Conservation (phyloP, 2,113 vertebrate genomes). For the Pantherophis guttatus region DNA sequence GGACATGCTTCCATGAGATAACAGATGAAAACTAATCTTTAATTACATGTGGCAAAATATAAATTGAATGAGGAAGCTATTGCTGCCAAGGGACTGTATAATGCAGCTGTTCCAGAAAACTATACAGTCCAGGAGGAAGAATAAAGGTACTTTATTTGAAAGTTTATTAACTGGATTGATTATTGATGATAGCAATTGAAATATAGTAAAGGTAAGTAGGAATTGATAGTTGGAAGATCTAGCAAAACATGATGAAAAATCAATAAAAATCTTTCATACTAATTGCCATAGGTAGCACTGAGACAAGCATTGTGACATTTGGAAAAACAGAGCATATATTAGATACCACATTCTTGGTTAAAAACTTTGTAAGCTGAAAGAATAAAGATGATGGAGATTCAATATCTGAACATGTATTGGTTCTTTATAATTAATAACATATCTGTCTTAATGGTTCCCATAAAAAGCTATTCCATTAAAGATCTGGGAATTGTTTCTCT, state of each 20-base stretch:
- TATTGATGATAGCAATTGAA: background rate
- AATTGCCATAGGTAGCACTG: background rate
- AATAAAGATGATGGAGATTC: background rate
- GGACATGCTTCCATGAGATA: background rate
- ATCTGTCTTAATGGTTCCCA: background rate
- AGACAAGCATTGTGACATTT: background rate
- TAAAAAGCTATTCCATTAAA: background rate
- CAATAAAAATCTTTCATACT: background rate
- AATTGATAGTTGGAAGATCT: background rate
- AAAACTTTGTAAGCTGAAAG: background rate
- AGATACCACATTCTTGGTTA: background rate
- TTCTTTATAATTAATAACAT: background rate
- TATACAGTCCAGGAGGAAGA: background rate
- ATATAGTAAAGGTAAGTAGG: background rate
- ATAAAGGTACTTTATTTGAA: background rate
- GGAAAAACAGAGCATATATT: background rate
- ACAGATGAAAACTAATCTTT: background rate
- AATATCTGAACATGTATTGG: background rate
- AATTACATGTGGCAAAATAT: background rate
- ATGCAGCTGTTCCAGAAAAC: constrained; percentile 4
- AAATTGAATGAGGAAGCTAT: background rate
- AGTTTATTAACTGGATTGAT: background rate
- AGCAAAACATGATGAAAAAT: background rate
- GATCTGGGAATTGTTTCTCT: background rate
- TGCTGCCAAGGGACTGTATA: background rate